Base-by-base conservation (phyloP, 2,797 vertebrate genomes). In the Poliocrania exsul region DNA sequence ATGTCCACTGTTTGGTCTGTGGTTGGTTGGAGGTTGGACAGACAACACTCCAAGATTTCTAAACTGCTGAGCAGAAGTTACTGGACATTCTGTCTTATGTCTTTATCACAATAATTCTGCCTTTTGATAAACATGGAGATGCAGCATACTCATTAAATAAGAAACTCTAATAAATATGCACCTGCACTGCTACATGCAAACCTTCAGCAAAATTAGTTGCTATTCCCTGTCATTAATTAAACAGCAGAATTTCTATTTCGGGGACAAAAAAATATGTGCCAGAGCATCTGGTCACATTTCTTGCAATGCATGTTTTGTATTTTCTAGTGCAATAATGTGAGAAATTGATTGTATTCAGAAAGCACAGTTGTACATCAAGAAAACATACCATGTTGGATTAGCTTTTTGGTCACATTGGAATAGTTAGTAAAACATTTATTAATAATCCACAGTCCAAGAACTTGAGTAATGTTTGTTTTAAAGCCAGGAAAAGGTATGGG, bases 231-330 rank as follows among this genome's bases (percentile, higher is more conserved):
- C 42, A 77, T 73, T 88, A 81, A 92, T 79, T 88, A 88, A 86
- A 51, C 13, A 80, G 46, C 16, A 86, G n/a, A 90, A 69, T 84
- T 93, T 87, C 47, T 79, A 42, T 86, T 47, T 73, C 73, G 58
- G 40, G 21, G 37, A 73, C 5, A 71, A 75, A 90, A 75, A 67
- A 17, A 16, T 54, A 47, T 53, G 19, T 75, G 74, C 92, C 86
- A 94, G 40, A 75, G 28, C 92, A 95, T 79, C 90, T 95, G 86
- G 70, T 92, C 81, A 38, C 19, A 92, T 87, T 64, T 56, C 33
- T 87, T 85, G 53, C 92, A 93, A 84, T 64, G 11, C 29, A 35
- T 54, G 3, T 42, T 79, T 90, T 65, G 8, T 92, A 53, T 77
- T 77, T 90, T 77, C n/a, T 50, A 33, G 67, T 51, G 84, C 16